These are phyloP conservation scores for Arremon brunneinucha DNA, from an alignment of 2,797 vertebrate genomes.

Conservation along the genomic window DNA sequence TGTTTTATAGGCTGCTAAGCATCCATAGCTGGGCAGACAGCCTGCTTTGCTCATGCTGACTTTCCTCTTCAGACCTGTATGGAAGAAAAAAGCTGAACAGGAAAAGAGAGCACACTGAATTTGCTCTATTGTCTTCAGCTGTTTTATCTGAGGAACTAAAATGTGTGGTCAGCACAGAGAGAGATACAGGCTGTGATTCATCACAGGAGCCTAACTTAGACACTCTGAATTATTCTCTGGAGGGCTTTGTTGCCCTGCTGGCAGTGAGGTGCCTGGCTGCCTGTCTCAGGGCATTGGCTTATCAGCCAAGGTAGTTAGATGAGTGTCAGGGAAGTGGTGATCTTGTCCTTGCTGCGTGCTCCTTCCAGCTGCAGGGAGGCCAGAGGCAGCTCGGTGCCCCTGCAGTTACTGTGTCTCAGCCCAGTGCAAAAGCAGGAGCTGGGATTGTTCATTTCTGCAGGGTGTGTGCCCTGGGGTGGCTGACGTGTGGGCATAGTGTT, in stretches of 20 bases:
- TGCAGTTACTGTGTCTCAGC: background rate
- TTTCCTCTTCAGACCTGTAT: background rate
- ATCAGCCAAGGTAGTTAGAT: background rate
- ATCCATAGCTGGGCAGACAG: background rate
- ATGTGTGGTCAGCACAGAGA: background rate
- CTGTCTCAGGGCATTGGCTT: background rate
- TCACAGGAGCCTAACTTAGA: background rate
- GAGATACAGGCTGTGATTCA: background rate
- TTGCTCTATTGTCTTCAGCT: background rate
- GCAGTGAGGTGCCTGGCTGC: background rate
- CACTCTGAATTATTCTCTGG: slow-evolving; percentile 7
- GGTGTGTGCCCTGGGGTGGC: rapidly evolving
- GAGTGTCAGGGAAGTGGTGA: background rate
- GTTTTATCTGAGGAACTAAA: background rate
- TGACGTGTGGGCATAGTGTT: background rate
- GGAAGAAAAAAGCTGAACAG: background rate
- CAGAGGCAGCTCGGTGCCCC: background rate
- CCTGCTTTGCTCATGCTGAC: background rate
- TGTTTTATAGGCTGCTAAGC: background rate
- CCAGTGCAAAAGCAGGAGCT: background rate
- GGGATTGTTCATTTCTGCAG: rapidly evolving
- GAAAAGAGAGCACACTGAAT: background rate
- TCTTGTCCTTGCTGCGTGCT: background rate
- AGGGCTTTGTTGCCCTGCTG: background rate
- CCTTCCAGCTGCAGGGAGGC: background rate